Evolutionary conservation across 1,140 invertebrate genomes (phyloP), one percentile per base, ranked within the genome.

Genomic region (Drosophila sp.): DNA sequence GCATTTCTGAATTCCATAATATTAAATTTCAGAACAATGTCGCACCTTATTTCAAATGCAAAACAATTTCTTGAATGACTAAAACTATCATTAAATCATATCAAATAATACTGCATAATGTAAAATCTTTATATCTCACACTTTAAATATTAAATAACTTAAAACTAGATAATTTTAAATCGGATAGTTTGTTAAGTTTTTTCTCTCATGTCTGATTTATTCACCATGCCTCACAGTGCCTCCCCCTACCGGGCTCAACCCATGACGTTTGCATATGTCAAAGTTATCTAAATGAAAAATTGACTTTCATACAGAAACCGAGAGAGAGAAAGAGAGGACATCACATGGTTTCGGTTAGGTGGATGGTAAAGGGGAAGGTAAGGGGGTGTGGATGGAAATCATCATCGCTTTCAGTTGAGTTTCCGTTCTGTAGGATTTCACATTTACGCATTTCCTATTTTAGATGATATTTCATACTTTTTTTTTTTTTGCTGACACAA

Each of bases 241-340:
- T 44, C 11, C 27, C 17, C 27, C 55, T 38, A n/a, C 50, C 40
- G 57, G 29, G 61, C 70, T 75, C 69, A 60, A 62, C 38, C 65
- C 68, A 84, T 89, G 84, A 87, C 84, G 84, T 87, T 84, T 87
- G 84, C 84, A 84, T 89, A 89, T 87, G 84, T 89, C 84, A 89
- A 87, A 87, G 84, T 87, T 87, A 87, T 87, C 84, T 87, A 87
- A 87, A 87, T 87, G 84, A 87, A 87, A 87, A 87, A 87, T 87
- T 87, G 84, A 87, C 83, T 87, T 87, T 83, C 76, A 83, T 87
- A 79, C 72, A 79, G 79, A 79, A 73, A 58, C 60, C 55, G 56
- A 71, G 61, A 35, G 56, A 71, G 61, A 35, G 58, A n/a, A 57
- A 54, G 54, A 47, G 62, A 55, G 41, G 44, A 40, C 44, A 23